Percentiles rank a stretch among this genome's conserved stretches.
These are phyloP conservation scores for Catharus fuscescens DNA, from an alignment of 2,113 vertebrate species.

Conservation along the genomic window DNA sequence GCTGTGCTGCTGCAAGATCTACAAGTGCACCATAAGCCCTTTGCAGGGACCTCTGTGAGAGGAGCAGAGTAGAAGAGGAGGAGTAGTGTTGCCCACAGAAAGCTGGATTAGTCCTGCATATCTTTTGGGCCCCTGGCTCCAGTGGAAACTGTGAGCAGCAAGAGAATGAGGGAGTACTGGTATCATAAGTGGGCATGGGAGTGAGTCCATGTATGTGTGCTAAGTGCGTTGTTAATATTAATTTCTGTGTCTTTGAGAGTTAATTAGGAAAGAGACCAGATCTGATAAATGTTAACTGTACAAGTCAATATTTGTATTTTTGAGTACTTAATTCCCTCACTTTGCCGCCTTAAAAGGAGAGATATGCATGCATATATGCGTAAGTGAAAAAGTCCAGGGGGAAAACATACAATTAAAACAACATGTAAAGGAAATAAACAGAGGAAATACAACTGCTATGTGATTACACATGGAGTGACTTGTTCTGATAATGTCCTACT, in stretches of 20 bases:
- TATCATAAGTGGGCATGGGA: background rate
- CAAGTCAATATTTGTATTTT: background rate
- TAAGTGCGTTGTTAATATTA: background rate
- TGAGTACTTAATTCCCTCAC: background rate
- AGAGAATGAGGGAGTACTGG: background rate
- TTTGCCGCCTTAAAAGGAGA: background rate
- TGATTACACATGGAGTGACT: background rate
- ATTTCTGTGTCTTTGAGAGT: background rate
- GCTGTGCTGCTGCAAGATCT: background rate
- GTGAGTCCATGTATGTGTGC: accelerated
- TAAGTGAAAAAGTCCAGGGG: background rate
- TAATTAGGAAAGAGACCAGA: background rate
- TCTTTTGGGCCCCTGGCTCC: background rate
- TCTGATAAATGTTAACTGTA: background rate
- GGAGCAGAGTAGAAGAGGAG: background rate
- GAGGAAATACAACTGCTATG: background rate
- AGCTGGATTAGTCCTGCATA: background rate
- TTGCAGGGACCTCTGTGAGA: background rate
- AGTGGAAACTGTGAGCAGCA: background rate
- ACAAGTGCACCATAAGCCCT: background rate
- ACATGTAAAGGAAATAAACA: background rate
- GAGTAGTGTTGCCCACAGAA: background rate
- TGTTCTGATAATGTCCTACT: background rate
- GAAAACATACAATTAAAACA: background rate
- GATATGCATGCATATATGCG: background rate